A percentile compares a stretch with the other conserved stretches of the same genome.
Conservation (phyloP, 2,797 vertebrate genomes). For the Selene dorsalis region DNA sequence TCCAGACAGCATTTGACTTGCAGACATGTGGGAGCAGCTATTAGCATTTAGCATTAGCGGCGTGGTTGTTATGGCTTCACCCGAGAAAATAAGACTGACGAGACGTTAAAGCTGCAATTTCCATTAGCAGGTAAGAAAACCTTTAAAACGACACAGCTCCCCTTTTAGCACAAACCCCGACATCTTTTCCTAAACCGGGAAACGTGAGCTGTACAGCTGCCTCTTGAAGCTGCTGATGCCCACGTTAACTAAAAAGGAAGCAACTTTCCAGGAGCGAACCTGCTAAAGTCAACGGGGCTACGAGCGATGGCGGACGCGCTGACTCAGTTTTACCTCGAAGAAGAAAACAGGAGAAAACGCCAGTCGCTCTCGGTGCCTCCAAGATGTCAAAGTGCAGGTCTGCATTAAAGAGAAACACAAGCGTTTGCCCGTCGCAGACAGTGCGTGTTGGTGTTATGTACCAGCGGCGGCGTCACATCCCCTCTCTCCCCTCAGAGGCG, state of each 20-base stretch:
- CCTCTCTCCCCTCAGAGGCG: slow-evolving; percentile 50
- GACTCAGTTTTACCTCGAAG: slow-evolving; percentile 37
- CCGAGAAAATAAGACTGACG: rapidly evolving
- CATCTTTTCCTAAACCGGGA: background rate
- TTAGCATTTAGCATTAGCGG: slow-evolving; percentile 78
- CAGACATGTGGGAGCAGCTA: slow-evolving; percentile 68
- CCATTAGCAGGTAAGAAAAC: rapidly evolving
- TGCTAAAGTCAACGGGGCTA: background rate
- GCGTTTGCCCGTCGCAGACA: slow-evolving; percentile 52
- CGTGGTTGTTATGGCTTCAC: background rate
- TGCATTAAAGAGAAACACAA: slow-evolving; percentile 19
- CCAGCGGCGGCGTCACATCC: slow-evolving; percentile 70
- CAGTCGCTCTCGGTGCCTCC: slow-evolving; percentile 17
- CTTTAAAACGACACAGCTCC: background rate
- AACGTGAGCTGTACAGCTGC: slow-evolving; percentile 47
- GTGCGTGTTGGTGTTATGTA: slow-evolving; percentile 74
- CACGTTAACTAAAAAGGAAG: slow-evolving; percentile 67
- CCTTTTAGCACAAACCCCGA: background rate
- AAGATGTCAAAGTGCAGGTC: slow-evolving; percentile 17
- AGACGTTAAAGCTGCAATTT: background rate
- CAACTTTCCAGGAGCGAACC: slow-evolving; percentile 70
- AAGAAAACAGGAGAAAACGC: slow-evolving; percentile 1
- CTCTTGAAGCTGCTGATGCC: slow-evolving; percentile 54
- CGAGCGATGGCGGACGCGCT: rapidly evolving
- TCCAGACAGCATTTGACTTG: background rate